Evolutionary conservation across 2,797 vertebrate genomes (phyloP), one percentile per base, ranked within the genome.

Genomic region (Pteropus rufus): DNA sequence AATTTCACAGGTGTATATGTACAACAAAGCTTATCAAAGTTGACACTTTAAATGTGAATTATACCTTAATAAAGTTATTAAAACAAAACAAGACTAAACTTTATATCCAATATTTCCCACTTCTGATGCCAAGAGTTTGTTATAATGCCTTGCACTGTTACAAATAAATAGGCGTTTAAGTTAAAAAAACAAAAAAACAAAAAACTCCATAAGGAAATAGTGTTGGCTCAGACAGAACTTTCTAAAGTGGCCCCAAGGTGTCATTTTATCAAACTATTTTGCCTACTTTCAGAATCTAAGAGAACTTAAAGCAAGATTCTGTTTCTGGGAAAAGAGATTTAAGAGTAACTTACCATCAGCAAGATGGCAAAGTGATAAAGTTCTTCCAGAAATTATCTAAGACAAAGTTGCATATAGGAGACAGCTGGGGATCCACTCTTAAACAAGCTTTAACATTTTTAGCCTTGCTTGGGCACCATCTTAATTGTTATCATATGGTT

Each of bases 341-440:
- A 80, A 80, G 92, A 44, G 4, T 67, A 36, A 24, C 58, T 44
- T 60, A 56, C 39, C 58, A 60, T 70, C 12, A 36, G 41, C 67
- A 88, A 90, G 41, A 70, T 82, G 46, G 70, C 3, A 65, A 73
- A 82, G 44, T n/a, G 76, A 88, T 80, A 52, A 84, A 93, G 34
- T 69, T 64, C 65, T 80, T 52, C 21, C 44, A 85, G 81, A 75
- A 97, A 85, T 93, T 64, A 60, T 82, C 82, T 31, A 91, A 93
- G 88, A 46, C 52, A 58, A 88, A 64, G 81, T 4, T 60, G 31
- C 44, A n/a, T 56, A 11, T 7, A 46, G 56, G 36, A 95, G 92
- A 86, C 69, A 95, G 44, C 58, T 65, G 34, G 19, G 15, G 44
- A 24, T 31, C 19, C 21, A 21, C 49, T 87, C 62, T 93, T 36